Conservation (phyloP, 2,888 invertebrate genomes). For the Sphaerophoria rueppellii region DNA sequence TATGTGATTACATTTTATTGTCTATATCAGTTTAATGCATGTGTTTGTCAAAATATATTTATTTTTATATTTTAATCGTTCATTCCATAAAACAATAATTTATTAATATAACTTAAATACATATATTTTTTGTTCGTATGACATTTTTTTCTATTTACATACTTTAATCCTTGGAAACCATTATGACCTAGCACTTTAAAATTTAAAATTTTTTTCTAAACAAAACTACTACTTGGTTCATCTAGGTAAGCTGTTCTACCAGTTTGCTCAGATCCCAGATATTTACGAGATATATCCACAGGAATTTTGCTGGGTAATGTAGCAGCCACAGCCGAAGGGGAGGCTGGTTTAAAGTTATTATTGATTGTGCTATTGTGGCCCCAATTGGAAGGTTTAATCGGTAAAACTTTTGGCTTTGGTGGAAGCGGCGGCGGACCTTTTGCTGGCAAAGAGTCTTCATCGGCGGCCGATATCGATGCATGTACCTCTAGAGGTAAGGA, state of each 20-base stretch:
- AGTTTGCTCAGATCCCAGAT: conserved; percentile 76
- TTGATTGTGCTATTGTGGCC: conserved; percentile 76
- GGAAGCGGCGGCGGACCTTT: conserved; percentile 87
- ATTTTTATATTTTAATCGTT: conserved; percentile 55
- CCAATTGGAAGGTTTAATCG: conserved; percentile 86
- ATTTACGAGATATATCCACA: conserved; percentile 77
- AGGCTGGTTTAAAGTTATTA: conserved; percentile 73
- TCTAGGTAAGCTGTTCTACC: conserved; percentile 84
- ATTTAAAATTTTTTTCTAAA: conserved; percentile 79
- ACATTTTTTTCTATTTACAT: conserved; percentile 46
- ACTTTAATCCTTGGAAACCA: conserved; percentile 50
- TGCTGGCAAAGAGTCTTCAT: conserved; percentile 62
- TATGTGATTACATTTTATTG: no score
- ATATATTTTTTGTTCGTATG: conserved; percentile 44
- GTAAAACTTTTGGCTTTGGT: conserved; percentile 88
- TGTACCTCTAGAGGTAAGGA: conserved; percentile 38
- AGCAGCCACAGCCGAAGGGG: conserved; percentile 51
- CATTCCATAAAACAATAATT: conserved; percentile 58
- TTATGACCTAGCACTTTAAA: conserved; percentile 9
- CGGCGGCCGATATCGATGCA: conserved; percentile 69
- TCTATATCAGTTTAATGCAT: no score
- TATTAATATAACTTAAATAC: conserved; percentile 34
- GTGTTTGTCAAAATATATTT: no score
- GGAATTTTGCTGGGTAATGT: conserved; percentile 75
- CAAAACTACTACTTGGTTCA: conserved; percentile 86